phyloP scores from a whole-genome alignment of 2,113 vertebrate genomes.

The Tetrax tetrax region DNA sequence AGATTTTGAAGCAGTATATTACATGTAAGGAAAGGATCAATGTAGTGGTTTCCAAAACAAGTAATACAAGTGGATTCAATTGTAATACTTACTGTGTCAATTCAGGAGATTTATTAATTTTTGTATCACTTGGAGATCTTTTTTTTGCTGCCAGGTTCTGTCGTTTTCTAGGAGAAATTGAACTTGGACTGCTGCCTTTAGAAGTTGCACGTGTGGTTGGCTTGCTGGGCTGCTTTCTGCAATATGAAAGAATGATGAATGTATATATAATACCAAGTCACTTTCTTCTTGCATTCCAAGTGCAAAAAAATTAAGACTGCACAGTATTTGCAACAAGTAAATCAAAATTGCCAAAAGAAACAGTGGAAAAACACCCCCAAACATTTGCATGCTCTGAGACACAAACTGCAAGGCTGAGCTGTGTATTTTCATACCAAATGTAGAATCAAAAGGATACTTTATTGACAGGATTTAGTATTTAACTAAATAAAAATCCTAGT shows the following conservation, averaged over 20 bases:
- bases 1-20: background rate
- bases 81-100: slow-evolving; percentile 70
- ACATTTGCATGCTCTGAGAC: background rate
- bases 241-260: slow-evolving; percentile 20
- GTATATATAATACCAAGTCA: background rate
- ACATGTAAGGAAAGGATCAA: background rate
- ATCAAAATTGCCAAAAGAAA: background rate
- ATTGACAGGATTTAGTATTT: background rate
- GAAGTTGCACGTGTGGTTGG: slow-evolving; percentile 77
- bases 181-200: slow-evolving; percentile 73
- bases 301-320: background rate
- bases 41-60: background rate
- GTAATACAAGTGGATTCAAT: background rate
- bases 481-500: background rate
- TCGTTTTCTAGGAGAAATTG: slow-evolving; percentile 64
- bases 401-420: background rate
- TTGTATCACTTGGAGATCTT: slow-evolving; percentile 52
- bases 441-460: background rate
- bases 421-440: background rate
- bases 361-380: background rate
- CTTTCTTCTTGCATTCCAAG: background rate
- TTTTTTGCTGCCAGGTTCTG: slow-evolving; percentile 69
- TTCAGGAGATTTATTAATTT: slow-evolving; percentile 63
- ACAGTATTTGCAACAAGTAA: background rate
- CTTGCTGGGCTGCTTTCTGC: slow-evolving; percentile 78